Conservation (phyloP, 2,113 vertebrate genomes). For the Conger conger region DNA sequence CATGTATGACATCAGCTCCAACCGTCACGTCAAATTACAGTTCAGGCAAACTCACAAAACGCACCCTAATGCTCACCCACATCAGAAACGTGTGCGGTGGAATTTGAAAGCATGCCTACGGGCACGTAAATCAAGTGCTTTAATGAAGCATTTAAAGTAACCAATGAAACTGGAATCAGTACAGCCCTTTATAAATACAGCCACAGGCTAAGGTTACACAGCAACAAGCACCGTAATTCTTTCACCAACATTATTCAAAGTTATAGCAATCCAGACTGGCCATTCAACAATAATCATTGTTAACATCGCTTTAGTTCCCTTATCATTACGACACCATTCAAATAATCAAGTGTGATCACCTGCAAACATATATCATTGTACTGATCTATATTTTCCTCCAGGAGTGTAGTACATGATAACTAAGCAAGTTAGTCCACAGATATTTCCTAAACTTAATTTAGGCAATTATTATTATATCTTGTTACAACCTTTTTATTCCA, state of each 20-base stretch:
- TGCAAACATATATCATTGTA: background rate
- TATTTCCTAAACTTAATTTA: background rate
- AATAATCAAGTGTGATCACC: background rate
- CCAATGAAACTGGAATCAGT: background rate
- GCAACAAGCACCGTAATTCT: background rate
- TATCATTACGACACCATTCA: background rate
- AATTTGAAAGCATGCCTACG: background rate
- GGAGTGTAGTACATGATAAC: background rate
- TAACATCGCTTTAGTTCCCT: background rate
- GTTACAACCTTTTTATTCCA: too few species aligned
- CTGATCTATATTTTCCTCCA: background rate
- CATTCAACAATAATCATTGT: background rate
- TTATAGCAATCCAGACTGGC: background rate
- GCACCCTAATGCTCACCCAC: too few species aligned
- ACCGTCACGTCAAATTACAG: too few species aligned
- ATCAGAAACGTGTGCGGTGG: background rate
- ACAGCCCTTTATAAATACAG: background rate
- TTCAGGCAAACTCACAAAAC: too few species aligned
- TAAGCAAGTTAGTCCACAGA: background rate
- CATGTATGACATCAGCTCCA: too few species aligned
- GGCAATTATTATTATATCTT: too few species aligned
- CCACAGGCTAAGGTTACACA: background rate
- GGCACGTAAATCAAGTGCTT: background rate
- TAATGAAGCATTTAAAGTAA: background rate
- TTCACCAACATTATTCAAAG: background rate